Conservation (phyloP, 2,797 vertebrate genomes). For the Morelia viridis region DNA sequence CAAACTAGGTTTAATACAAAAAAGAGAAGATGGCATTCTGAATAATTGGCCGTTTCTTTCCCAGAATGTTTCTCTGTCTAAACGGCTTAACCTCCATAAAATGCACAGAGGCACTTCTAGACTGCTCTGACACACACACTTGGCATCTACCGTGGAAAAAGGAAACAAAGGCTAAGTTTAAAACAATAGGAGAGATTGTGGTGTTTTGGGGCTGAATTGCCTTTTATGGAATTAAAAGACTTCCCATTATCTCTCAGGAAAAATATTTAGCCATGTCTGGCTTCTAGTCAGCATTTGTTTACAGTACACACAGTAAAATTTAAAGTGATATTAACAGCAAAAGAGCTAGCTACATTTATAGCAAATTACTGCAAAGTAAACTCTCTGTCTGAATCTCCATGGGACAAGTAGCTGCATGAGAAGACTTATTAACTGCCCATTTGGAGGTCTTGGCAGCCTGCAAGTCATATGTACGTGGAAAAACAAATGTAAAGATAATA, state of each 20-base stretch:
- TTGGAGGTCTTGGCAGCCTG: conserved; percentile 20
- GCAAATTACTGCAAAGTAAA: conserved; percentile 60
- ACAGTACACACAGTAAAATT: conserved; percentile 62
- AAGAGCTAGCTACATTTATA: conserved; percentile 62
- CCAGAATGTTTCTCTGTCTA: not conserved
- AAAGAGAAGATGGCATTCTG: not conserved
- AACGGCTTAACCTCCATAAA: not conserved
- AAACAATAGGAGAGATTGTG: conserved; percentile 50
- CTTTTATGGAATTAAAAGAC: conserved; percentile 75
- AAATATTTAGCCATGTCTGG: conserved; percentile 70
- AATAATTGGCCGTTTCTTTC: not conserved
- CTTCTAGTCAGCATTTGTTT: conserved; percentile 69
- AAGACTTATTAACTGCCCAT: conserved; percentile 34
- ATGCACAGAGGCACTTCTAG: conserved; percentile 22
- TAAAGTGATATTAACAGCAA: conserved; percentile 63
- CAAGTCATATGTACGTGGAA: conserved; percentile 30
- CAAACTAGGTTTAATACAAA: not conserved
- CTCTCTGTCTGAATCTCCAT: conserved; percentile 52
- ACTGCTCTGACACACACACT: conserved; percentile 39
- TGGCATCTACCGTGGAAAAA: conserved; percentile 32
- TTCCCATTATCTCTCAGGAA: conserved; percentile 75
- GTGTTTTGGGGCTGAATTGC: conserved; percentile 59
- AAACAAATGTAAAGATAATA: conserved; percentile 31
- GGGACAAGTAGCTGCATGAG: conserved; percentile 34
- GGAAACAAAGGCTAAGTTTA: conserved; percentile 48